A percentile compares a stretch with the other conserved stretches of the same genome.
Evolutionary conservation across 2,797 vertebrate genomes (phyloP).

Genomic region (Apogon hyalosoma): DNA sequence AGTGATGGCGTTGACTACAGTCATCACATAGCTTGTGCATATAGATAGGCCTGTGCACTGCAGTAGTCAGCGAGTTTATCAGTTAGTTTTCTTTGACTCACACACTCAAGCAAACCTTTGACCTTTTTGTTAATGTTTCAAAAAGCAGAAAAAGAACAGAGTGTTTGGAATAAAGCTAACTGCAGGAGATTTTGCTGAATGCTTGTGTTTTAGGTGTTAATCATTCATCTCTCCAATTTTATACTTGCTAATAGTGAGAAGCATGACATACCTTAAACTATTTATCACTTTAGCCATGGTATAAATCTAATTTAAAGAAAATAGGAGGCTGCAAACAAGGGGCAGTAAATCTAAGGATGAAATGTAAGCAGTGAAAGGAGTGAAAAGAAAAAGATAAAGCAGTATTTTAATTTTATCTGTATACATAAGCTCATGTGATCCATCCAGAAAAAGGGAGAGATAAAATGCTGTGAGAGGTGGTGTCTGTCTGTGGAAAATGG

Average conservation of each 20-base stretch:
- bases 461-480: conserved; percentile 54
- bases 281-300: conserved; percentile 62
- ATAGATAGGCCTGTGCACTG: conserved; percentile 30
- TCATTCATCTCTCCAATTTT: conserved; percentile 67
- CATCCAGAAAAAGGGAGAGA: conserved; percentile 54
- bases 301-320: conserved; percentile 62
- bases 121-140: conserved; percentile 44
- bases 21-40: conserved; percentile 34
- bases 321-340: conserved; percentile 38
- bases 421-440: conserved; percentile 51
- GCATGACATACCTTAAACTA: conserved; percentile 69
- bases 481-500: conserved; percentile 76
- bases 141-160: conserved; percentile 27
- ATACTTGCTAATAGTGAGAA: conserved; percentile 70
- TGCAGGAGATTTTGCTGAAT: conserved; percentile 48
- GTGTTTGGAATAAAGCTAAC: conserved; percentile 47
- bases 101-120: conserved; percentile 17
- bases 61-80: conserved; percentile 63
- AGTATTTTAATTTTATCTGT: conserved; percentile 41
- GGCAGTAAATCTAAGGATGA: conserved; percentile 36
- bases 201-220: conserved; percentile 69
- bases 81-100: conserved; percentile 54
- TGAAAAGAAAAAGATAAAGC: conserved; percentile 36
- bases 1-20: conserved; percentile 21
- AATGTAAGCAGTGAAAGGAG: conserved; percentile 40